Base-by-base conservation (phyloP, 2,888 invertebrate species). In the Tribolium freemani region DNA sequence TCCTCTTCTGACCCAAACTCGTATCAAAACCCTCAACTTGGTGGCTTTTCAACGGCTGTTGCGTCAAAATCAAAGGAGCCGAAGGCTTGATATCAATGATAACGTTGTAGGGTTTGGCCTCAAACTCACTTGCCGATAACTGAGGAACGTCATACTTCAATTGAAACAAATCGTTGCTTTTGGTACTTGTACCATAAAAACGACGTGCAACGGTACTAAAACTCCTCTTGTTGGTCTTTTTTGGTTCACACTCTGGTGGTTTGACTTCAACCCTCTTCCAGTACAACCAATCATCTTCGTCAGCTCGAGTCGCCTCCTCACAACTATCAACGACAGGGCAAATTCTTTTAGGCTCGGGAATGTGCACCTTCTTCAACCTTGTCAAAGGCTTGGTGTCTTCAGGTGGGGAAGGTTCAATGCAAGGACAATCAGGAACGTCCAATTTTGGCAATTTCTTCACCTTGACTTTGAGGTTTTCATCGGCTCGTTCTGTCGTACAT, bases 341-440 rank as follows among this genome's bases (percentile, higher is more conserved):
- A 30, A 46, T 44, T 44, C 50, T 63, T 13, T 26, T 26, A 2
- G 74, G 76, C 13, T 72, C 72, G 3, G 38, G 30, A 6, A 73
- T 9, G 10, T 46, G 51, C 9, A 60, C 63, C 30, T 74, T 75
- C 11, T 68, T 69, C 20, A 75, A 53, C 11, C 74, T 68, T 20
- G 9, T 8, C 26, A 75, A 57, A 1, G 63, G 48, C 9, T 56
- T 67, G 3, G 50, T 69, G 13, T 57, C 54, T 56, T 46, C 48
- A 31, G 68, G 53, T 69, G 8, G 64, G 26, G 46, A 11, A 2
- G 21, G 51, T 20, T 58, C 53, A 5, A 60, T 58, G 31, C 72
- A 72, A 16, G 72, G 68, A 67, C 72, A 72, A 44, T 72, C 48
- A 2, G 61, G 11, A 30, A 56, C 16, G 16, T 45, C 45, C 8